Evolutionary conservation across 2,888 invertebrate genomes (phyloP).

Genomic region (Hypomecis atomaria): DNA sequence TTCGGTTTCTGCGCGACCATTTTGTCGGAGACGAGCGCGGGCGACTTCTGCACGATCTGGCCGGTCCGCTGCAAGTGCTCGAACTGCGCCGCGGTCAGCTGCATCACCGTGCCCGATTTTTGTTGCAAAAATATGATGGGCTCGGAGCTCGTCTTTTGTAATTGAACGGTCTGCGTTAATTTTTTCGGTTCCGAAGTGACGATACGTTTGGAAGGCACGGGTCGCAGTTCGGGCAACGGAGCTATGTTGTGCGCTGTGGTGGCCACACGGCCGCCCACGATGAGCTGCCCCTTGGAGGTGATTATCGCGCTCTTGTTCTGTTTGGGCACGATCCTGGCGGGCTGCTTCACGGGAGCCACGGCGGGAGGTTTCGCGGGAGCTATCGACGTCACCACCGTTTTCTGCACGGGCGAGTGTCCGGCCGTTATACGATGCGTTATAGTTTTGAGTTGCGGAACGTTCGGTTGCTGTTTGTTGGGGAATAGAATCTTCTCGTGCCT

Average conservation of each 20-base stretch:
- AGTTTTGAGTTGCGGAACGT: constrained; percentile 69
- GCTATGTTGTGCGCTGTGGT: constrained; percentile 79
- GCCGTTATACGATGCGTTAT: constrained; percentile 69
- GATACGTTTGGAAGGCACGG: constrained; percentile 65
- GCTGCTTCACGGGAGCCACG: constrained; percentile 50
- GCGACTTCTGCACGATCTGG: constrained; percentile 73
- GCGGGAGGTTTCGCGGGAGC: constrained; percentile 52
- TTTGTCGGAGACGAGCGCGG: constrained; percentile 61
- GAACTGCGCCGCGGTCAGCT: constrained; percentile 79
- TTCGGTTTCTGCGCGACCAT: constrained; percentile 68
- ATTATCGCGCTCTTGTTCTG: constrained; percentile 80
- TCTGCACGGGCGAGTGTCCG: constrained; percentile 51
- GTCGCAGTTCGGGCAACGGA: constrained; percentile 74
- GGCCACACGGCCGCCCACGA: constrained; percentile 75
- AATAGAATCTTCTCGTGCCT: constrained; percentile 86
- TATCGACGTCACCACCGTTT: constrained; percentile 57
- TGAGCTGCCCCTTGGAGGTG: constrained; percentile 84
- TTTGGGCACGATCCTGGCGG: constrained; percentile 71
- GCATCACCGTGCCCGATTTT: constrained; percentile 79
- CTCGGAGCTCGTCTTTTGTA: constrained; percentile 63
- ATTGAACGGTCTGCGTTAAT: constrained; percentile 65
- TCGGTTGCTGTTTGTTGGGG: constrained; percentile 78
- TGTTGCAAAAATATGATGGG: constrained; percentile 77
- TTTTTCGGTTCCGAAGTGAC: constrained; percentile 70
- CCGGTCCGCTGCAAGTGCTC: constrained; percentile 79